Conservation (phyloP, 2,888 invertebrate genomes). For the Sericinus montela region DNA sequence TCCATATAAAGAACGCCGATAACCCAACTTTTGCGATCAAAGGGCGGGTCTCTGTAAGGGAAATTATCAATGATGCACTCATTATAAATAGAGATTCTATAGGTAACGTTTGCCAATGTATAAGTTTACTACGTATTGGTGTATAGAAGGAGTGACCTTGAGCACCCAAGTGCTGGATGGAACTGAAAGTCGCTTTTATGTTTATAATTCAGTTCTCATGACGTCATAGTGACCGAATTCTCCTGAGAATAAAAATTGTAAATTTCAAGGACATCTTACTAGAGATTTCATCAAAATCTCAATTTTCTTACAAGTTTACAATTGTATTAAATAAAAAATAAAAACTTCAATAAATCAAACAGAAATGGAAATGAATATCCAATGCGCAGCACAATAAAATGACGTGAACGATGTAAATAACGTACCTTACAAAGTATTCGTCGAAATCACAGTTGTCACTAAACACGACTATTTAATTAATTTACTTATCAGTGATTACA, state of each 20-base stretch:
- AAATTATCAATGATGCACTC: conserved; percentile 42
- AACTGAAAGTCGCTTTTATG: conserved; percentile 63
- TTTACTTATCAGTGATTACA: conserved; percentile 26
- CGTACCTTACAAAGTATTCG: conserved; percentile 52
- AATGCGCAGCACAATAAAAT: conserved; percentile 47
- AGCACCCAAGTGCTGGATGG: conserved; percentile 57
- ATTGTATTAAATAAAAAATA: background rate
- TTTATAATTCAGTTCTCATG: conserved; percentile 70
- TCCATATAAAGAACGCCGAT: conserved; percentile 23
- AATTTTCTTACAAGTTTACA: background rate
- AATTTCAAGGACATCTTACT: conserved; percentile 28
- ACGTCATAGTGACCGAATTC: conserved; percentile 71
- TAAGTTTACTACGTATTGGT: conserved; percentile 55
- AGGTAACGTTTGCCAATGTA: conserved; percentile 61
- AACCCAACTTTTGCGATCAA: conserved; percentile 30
- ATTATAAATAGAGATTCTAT: conserved; percentile 63
- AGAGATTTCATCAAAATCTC: background rate
- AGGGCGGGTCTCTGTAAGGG: conserved; percentile 60
- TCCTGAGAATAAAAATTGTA: conserved; percentile 40
- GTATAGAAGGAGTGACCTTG: conserved; percentile 65
- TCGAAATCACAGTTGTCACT: conserved; percentile 33
- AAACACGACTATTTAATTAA: conserved; percentile 28
- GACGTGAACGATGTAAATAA: conserved; percentile 58
- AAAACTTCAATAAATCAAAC: background rate
- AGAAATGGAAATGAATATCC: conserved; percentile 42